Evolutionary conservation across 2,113 vertebrate species (phyloP).

Genomic region (Pelusios castaneus): DNA sequence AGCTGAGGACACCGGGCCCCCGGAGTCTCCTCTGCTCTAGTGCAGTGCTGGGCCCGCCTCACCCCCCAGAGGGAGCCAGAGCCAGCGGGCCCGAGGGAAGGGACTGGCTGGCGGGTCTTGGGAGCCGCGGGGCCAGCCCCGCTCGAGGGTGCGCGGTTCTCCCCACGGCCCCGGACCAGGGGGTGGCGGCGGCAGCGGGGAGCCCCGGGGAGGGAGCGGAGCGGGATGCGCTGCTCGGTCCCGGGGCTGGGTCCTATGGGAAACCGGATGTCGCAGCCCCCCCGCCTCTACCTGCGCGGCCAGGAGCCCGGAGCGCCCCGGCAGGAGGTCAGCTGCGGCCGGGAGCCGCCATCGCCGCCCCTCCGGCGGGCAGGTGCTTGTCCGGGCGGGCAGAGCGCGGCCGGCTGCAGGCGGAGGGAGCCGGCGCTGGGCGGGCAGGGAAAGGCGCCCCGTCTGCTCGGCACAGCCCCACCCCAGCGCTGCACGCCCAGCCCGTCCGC

Average conservation of each 20-base stretch:
- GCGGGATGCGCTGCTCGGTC: no score
- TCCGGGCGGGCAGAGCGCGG: neutral
- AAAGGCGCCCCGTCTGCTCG: neutral
- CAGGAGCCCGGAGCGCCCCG: neutral
- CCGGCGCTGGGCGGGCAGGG: neutral
- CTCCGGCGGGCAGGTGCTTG: neutral
- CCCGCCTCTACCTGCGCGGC: neutral
- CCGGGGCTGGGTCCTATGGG: no score
- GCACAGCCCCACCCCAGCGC: no score
- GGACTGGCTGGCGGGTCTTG: no score
- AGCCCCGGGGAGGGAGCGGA: neutral
- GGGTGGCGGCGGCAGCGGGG: neutral
- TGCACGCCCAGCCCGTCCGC: no score
- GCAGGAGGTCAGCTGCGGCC: neutral
- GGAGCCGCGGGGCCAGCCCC: no score
- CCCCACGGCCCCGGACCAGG: rapidly evolving
- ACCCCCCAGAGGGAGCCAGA: neutral
- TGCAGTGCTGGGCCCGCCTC: neutral
- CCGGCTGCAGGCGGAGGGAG: neutral
- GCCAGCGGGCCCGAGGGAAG: neutral
- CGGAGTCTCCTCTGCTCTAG: neutral
- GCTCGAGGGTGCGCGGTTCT: no score
- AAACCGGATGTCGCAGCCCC: neutral
- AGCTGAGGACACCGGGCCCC: neutral
- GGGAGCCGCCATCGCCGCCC: neutral